A percentile compares a stretch with the other conserved stretches of the same genome.
Conservation (phyloP, 2,888 invertebrate genomes). For the Tetragonula carbonaria region DNA sequence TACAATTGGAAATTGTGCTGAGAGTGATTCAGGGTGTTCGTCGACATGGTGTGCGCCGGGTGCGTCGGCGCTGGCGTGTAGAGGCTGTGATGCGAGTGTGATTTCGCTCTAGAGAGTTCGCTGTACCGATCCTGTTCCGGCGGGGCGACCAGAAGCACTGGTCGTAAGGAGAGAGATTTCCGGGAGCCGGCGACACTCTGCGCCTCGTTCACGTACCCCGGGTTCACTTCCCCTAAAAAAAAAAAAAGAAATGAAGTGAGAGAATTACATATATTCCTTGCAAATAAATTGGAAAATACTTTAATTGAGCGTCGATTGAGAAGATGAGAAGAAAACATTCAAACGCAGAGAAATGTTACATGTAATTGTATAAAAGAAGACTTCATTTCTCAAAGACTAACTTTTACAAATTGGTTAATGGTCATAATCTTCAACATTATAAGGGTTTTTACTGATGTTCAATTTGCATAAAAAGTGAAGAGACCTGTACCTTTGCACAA, state of each 20-base stretch:
- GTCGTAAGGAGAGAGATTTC: slow-evolving; percentile 94
- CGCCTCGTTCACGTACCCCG: slow-evolving; percentile 93
- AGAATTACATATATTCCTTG: no score
- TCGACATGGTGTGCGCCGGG: slow-evolving; percentile 81
- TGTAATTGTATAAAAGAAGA: no score
- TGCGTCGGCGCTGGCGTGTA: slow-evolving; percentile 81
- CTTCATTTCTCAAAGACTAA: no score
- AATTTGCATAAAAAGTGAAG: no score
- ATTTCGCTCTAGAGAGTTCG: slow-evolving; percentile 82
- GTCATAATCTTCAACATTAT: no score
- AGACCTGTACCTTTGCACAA: slow-evolving; percentile 86
- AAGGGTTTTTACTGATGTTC: no score
- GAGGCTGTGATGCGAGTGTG: slow-evolving; percentile 82
- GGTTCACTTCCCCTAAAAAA: slow-evolving; percentile 93
- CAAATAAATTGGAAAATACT: no score
- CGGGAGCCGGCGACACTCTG: slow-evolving; percentile 93
- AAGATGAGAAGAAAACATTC: background rate
- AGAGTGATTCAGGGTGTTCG: slow-evolving; percentile 81
- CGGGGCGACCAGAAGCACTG: slow-evolving; percentile 92
- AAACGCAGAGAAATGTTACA: background rate
- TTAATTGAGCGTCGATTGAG: background rate
- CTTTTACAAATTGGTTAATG: no score
- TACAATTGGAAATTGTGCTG: slow-evolving; percentile 82
- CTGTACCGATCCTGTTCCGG: slow-evolving; percentile 84
- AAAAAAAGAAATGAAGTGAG: no score